Conservation (phyloP, 2,888 invertebrate genomes). For the Zaprionus obscuricornis region DNA sequence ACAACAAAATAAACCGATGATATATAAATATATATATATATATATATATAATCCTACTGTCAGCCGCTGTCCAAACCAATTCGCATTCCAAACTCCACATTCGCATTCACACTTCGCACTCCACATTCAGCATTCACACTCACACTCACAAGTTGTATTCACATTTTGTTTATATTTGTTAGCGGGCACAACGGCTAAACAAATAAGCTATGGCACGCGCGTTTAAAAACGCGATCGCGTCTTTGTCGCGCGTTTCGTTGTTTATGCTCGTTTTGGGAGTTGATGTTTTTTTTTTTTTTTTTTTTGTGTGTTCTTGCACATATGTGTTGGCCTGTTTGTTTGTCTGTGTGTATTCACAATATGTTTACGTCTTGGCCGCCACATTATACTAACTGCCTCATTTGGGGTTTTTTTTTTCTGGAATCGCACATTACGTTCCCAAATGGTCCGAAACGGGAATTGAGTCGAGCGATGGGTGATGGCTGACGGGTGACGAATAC, state of each 20-base stretch:
- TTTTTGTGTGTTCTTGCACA: slow-evolving; percentile 23
- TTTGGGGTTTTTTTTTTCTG: slow-evolving; percentile 15
- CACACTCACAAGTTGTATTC: slow-evolving; percentile 19
- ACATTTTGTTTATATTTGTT: slow-evolving; percentile 37
- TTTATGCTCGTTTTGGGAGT: neutral
- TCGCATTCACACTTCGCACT: slow-evolving; percentile 19
- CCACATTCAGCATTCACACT: slow-evolving; percentile 12
- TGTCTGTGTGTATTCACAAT: slow-evolving; percentile 27
- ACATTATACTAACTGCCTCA: slow-evolving; percentile 23
- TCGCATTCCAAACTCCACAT: slow-evolving; percentile 21
- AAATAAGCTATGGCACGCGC: slow-evolving; percentile 28
- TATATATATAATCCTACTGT: no score
- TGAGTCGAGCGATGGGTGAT: no score
- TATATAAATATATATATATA: no score
- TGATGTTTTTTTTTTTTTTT: neutral
- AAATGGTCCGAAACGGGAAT: slow-evolving; percentile 3
- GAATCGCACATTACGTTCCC: neutral
- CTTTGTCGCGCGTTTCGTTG: slow-evolving; percentile 29
- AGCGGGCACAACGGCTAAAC: slow-evolving; percentile 13
- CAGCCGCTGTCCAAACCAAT: no score
- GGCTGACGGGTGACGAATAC: slow-evolving; percentile 27
- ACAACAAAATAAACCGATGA: no score
- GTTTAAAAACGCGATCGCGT: slow-evolving; percentile 47
- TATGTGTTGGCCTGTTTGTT: slow-evolving; percentile 25
- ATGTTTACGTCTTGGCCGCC: slow-evolving; percentile 23